phyloP scores from a whole-genome alignment of 2,113 vertebrate species.

The Craseonycteris thonglongyai region DNA sequence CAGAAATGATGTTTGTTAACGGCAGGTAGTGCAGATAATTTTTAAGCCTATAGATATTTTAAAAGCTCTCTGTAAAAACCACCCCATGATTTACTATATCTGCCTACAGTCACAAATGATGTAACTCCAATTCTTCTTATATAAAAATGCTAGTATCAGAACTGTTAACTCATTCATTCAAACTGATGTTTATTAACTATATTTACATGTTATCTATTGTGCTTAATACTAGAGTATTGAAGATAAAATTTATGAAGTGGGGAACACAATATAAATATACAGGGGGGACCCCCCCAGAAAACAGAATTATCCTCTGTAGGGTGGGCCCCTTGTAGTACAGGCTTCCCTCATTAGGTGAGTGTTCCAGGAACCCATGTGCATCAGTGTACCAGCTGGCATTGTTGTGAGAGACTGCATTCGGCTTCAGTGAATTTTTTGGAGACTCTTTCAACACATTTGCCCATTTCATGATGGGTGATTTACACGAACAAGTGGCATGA shows the following conservation, averaged over 20 bases:
- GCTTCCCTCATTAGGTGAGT: no score
- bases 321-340: no score
- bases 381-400: no score
- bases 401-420: no score
- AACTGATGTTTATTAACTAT: not conserved
- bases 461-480: no score
- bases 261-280: not conserved
- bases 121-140: not conserved
- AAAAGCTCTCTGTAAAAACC: conserved; percentile 1
- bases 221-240: not conserved
- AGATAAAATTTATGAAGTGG: not conserved
- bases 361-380: no score
- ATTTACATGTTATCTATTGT: not conserved
- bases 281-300: no score
- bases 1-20: not conserved
- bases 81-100: not conserved
- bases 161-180: not conserved
- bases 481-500: no score
- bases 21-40: not conserved
- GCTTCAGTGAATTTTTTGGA: no score
- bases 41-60: not conserved
- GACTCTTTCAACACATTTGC: no score
- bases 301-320: no score
- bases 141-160: not conserved
- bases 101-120: not conserved